Base-by-base conservation (phyloP, 2,113 vertebrate genomes). In the Thamnophis sirtalis region DNA sequence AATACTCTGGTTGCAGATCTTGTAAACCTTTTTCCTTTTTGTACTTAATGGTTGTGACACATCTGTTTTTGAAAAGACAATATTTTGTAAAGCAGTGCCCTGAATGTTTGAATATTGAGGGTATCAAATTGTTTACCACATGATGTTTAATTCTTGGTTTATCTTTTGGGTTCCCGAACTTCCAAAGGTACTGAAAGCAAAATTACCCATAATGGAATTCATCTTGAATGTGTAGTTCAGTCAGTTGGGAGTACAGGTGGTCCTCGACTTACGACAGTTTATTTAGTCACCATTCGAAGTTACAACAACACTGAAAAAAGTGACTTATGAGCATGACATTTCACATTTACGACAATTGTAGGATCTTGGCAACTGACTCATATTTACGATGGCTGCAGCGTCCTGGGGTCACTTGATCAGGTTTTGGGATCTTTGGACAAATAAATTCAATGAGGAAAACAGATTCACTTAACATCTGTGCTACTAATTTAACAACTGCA, bases 31-130 rank as follows among this genome's bases (percentile, higher is more conserved):
- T 80, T 38, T 15, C 15, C 68, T 95, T 96, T 54, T 97, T 95
- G 95, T 94, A 96, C 96, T 95, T 5, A 33, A 94, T 9, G 0
- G 1, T 93, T 94, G 96, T 9, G 96, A 94, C 97, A 94, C 94
- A 95, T 95, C 96, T 9, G 49, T 15, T 51, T 50, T 38, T 95
- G 96, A 97, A 97, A 95, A 97, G 86, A 91, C 93, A 84, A 53
- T 0, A 90, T 94, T 90, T 58, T 85, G 85, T 51, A 94, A 89
- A 93, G 93, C 22, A 49, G 9, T 53, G 95, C 89, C 0, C 28
- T 80, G 87, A 92, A 28, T 91, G 94, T 96, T 96, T 96, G 96
- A 95, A 90, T 86, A 49, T 90, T 93, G 96, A 94, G 95, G 91
- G 86, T n/a, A 56, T 26, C 56, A 54, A 54, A 49, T 85, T 50